Evolutionary conservation across 2,113 vertebrate species (phyloP).

Genomic region (Macquaria ambigua): DNA sequence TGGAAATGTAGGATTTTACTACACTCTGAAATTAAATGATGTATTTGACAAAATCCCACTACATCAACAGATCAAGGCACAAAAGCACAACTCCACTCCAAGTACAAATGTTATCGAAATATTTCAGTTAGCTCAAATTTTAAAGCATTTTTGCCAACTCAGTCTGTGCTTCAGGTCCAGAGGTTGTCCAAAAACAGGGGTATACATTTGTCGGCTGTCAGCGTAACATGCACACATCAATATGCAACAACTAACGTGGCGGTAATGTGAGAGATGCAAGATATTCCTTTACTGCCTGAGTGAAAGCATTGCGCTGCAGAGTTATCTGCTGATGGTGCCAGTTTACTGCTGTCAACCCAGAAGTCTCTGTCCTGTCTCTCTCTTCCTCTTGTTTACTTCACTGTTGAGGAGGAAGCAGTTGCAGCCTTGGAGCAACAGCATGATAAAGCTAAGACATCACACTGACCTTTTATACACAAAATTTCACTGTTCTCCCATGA

Average conservation of each 20-base stretch:
- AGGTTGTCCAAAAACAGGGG: not conserved
- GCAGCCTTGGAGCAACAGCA: not conserved
- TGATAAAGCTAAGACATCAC: not conserved
- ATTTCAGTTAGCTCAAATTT: not conserved
- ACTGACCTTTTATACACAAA: not conserved
- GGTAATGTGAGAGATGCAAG: conserved; percentile 3
- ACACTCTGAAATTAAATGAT: not conserved
- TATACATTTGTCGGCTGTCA: not conserved
- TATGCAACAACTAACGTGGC: not conserved
- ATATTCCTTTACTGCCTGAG: conserved; percentile 3
- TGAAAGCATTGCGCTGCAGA: not conserved
- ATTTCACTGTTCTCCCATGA: not conserved
- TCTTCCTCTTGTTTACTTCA: not conserved
- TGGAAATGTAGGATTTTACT: not conserved
- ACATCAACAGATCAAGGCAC: too few species aligned
- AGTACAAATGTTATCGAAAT: too few species aligned
- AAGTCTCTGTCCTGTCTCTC: not conserved
- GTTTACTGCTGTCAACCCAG: not conserved
- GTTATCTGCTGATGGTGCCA: not conserved
- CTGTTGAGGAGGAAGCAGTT: not conserved
- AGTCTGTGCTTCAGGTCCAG: not conserved
- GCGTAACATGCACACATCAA: not conserved
- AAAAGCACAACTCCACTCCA: too few species aligned
- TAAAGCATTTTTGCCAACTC: not conserved
- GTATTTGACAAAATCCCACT: too few species aligned